Conservation (phyloP, 2,888 invertebrate genomes). For the Chorisops tibialis region DNA sequence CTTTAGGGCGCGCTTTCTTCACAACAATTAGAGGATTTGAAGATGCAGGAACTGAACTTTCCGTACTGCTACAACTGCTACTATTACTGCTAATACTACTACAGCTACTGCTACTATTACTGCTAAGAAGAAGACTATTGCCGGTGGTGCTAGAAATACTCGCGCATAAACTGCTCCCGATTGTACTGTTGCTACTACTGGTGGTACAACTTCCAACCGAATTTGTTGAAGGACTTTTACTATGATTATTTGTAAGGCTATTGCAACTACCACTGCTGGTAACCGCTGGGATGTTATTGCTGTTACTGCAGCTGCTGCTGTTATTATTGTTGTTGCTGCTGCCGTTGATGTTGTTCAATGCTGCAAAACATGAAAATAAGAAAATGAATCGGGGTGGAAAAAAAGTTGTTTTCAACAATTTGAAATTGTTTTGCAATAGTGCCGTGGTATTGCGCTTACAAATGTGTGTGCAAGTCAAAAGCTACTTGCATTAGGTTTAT, state of each 20-base stretch:
- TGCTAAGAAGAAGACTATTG: conserved; percentile 35
- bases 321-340: conserved; percentile 16
- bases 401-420: conserved; percentile 23
- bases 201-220: conserved; percentile 28
- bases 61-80: conserved; percentile 29
- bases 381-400: neutral
- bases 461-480: conserved; percentile 1
- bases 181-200: conserved; percentile 20
- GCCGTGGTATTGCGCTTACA: neutral
- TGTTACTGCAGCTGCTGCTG: conserved; percentile 28
- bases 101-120: conserved; percentile 37
- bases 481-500: neutral
- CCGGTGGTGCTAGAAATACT: conserved; percentile 27
- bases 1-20: conserved; percentile 75
- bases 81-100: conserved; percentile 37
- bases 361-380: conserved; percentile 12
- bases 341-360: conserved; percentile 31
- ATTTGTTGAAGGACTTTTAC: conserved; percentile 12
- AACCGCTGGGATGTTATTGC: conserved; percentile 10
- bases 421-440: conserved; percentile 22
- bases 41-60: conserved; percentile 33
- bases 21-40: conserved; percentile 50
- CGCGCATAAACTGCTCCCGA: conserved; percentile 14
- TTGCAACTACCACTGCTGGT: conserved; percentile 34
- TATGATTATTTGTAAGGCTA: conserved; percentile 33